Conservation (phyloP, 2,113 vertebrate genomes). For the Dromas ardeola region DNA sequence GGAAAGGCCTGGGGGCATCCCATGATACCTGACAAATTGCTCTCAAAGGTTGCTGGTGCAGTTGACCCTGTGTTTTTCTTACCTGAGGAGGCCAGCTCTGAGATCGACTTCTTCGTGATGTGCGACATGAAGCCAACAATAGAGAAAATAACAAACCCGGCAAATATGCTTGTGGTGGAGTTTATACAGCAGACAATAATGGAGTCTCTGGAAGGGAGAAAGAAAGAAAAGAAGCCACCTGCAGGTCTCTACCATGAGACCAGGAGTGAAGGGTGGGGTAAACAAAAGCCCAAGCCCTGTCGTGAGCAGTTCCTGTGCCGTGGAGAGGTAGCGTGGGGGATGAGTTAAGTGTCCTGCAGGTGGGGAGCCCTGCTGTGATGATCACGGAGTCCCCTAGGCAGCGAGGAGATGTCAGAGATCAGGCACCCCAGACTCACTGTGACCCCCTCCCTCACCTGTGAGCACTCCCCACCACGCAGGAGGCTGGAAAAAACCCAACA, state of each 20-base stretch:
- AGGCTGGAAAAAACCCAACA: neutral
- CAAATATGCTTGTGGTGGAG: conserved; percentile 90
- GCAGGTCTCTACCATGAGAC: neutral
- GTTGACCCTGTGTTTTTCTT: neutral
- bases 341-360: neutral
- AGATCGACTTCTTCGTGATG: conserved; percentile 87
- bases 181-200: conserved; percentile 90
- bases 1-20: neutral
- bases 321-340: neutral
- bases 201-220: conserved; percentile 79
- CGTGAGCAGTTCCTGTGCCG: neutral
- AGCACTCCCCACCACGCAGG: fast-evolving
- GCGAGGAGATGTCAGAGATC: fast-evolving
- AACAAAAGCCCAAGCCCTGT: neutral
- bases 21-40: neutral
- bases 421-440: neutral
- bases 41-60: neutral
- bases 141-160: conserved; percentile 91
- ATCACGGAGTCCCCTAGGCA: neutral
- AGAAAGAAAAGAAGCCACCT: neutral
- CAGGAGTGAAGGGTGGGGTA: neutral
- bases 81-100: conserved; percentile 90
- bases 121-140: conserved; percentile 92
- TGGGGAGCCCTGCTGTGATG: fast-evolving
- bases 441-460: fast-evolving